A percentile compares a stretch with the other conserved stretches of the same genome.
phyloP scores from a whole-genome alignment of 2,113 vertebrate species.

The Camelus dromedarius region DNA sequence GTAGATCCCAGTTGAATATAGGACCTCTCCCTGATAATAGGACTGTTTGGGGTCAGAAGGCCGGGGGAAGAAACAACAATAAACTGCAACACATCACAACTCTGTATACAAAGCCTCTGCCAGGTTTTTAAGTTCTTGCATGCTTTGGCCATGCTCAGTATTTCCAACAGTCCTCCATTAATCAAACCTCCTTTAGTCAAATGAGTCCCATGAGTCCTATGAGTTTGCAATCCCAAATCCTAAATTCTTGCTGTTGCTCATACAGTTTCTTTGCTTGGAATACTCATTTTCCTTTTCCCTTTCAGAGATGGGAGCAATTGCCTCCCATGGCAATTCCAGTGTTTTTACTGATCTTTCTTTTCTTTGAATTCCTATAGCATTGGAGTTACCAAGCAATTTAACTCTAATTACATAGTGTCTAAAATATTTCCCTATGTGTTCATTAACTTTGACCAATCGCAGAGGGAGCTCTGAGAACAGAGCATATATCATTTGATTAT shows the following conservation, averaged over 20 bases:
- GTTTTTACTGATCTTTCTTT: not conserved
- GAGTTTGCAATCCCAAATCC: not conserved
- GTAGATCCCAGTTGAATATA: not conserved
- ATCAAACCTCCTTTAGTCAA: not conserved
- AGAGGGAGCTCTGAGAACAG: constrained; percentile 1
- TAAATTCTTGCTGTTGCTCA: not conserved
- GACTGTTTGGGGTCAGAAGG: not conserved
- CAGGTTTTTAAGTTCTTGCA: not conserved
- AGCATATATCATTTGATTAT: constrained; percentile 40
- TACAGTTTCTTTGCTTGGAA: not conserved
- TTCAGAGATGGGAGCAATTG: not conserved
- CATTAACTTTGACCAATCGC: constrained; percentile 22
- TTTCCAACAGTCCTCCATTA: not conserved
- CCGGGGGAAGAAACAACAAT: not conserved
- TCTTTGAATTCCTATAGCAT: not conserved
- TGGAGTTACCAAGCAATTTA: not conserved
- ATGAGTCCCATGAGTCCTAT: not conserved
- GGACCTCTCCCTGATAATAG: not conserved
- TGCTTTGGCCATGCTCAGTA: not conserved
- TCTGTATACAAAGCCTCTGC: not conserved
- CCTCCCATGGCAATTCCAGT: not conserved
- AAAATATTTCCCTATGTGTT: constrained; percentile 10
- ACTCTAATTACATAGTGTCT: not conserved
- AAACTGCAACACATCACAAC: not conserved
- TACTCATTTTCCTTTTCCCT: not conserved